These are phyloP conservation scores for Cossypha niveicapilla DNA, from an alignment of 2,797 vertebrate species.

Conservation along the genomic window DNA sequence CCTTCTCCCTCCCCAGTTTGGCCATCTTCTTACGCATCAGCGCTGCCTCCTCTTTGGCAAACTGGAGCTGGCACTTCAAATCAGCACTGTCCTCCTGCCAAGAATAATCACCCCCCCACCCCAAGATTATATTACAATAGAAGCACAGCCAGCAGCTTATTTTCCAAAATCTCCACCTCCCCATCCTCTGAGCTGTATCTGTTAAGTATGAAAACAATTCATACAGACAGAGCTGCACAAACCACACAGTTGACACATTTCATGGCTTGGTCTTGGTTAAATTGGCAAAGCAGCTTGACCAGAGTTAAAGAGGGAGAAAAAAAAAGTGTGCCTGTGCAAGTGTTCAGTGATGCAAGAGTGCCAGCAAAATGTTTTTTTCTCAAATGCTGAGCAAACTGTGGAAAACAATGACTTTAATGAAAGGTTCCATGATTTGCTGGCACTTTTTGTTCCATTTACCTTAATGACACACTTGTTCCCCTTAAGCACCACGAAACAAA, in stretches of 20 bases:
- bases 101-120: conserved; percentile 19
- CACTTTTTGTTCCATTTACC: background rate
- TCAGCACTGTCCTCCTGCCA: conserved; percentile 95
- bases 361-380: background rate
- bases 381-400: background rate
- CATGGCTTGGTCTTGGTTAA: background rate
- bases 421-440: background rate
- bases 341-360: background rate
- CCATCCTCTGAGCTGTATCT: background rate
- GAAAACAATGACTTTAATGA: background rate
- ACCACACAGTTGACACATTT: background rate
- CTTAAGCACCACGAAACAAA: background rate
- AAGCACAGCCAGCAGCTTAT: background rate
- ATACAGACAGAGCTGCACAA: background rate
- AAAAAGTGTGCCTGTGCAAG: background rate
- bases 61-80: conserved; percentile 96
- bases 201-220: background rate
- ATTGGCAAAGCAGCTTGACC: background rate
- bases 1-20: conserved; percentile 91
- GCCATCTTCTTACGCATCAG: conserved; percentile 99
- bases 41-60: conserved; percentile 92
- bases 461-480: background rate
- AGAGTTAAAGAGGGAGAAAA: background rate
- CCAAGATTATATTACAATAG: background rate
- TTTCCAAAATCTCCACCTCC: background rate